Conservation (phyloP, 1,140 invertebrate species). For the Drosophila pandora region DNA sequence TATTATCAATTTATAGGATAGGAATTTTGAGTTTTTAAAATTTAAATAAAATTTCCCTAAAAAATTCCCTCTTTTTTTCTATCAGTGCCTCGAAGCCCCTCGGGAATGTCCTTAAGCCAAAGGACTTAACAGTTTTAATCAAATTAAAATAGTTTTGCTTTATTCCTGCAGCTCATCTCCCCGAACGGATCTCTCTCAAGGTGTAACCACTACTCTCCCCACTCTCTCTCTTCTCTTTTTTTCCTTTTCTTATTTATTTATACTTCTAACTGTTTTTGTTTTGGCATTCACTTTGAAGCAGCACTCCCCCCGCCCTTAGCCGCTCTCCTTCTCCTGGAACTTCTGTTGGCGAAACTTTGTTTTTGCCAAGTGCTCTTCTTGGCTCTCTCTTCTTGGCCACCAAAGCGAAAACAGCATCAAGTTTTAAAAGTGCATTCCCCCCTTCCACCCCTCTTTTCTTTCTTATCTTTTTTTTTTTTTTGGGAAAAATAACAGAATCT, state of each 20-base stretch:
- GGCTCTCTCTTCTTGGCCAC: slow-evolving; percentile 12
- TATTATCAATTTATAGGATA: too few relatives aligned
- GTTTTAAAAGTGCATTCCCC: slow-evolving; percentile 4
- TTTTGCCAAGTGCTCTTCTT: slow-evolving; percentile 34
- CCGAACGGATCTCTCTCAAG: neutral
- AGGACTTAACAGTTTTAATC: neutral
- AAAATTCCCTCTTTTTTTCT: too few relatives aligned
- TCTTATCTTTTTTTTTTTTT: neutral
- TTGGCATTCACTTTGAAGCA: neutral
- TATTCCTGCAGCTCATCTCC: neutral
- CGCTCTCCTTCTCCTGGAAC: slow-evolving; percentile 6
- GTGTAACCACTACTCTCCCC: neutral
- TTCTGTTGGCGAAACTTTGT: slow-evolving; percentile 24
- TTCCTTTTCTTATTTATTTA: neutral
- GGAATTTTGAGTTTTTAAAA: too few relatives aligned
- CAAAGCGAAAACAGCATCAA: slow-evolving; percentile 33
- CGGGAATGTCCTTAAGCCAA: neutral
- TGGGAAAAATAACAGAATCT: neutral
- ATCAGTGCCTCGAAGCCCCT: neutral
- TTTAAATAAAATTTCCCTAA: too few relatives aligned
- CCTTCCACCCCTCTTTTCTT: too few relatives aligned
- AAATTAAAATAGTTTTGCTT: neutral
- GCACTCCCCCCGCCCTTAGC: neutral
- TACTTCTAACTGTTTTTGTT: neutral
- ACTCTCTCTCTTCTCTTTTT: too few relatives aligned